A percentile compares a stretch with the other conserved stretches of the same genome.
Conservation (phyloP, 2,113 vertebrate genomes). For the Orientallactaga bullata region DNA sequence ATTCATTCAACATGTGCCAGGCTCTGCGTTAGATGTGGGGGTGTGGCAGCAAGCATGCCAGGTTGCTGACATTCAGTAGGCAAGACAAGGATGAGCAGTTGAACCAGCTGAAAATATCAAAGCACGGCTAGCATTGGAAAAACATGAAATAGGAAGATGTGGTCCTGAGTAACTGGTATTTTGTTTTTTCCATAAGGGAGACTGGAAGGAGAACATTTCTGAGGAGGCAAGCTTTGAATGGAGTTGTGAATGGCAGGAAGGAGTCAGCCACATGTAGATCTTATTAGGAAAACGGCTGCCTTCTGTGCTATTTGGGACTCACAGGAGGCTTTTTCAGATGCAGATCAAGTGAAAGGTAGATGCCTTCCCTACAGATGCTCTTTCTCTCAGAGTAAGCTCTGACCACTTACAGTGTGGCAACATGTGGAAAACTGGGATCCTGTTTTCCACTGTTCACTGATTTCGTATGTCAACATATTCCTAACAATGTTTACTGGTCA, state of each 20-base stretch:
- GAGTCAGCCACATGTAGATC: background rate
- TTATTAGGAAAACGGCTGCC: background rate
- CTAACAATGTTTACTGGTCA: background rate
- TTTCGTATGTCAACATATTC: background rate
- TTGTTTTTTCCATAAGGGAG: background rate
- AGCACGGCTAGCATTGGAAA: background rate
- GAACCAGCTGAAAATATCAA: background rate
- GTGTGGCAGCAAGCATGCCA: background rate
- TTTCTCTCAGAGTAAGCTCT: background rate
- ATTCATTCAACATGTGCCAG: background rate
- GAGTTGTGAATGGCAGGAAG: background rate
- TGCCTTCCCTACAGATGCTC: background rate
- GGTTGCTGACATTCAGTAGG: background rate
- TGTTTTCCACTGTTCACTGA: background rate
- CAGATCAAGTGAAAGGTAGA: background rate
- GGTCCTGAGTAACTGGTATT: background rate
- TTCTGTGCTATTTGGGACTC: background rate
- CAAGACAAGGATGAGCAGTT: background rate
- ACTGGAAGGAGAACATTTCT: background rate
- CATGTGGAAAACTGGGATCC: background rate
- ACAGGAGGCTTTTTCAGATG: background rate
- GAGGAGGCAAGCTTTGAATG: slow-evolving; percentile 20
- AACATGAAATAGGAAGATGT: background rate
- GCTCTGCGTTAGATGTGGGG: background rate
- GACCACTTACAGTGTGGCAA: background rate